Evolutionary conservation across 2,797 vertebrate genomes (phyloP), one percentile per base, ranked within the genome.

Genomic region (Myripristis murdjan): DNA sequence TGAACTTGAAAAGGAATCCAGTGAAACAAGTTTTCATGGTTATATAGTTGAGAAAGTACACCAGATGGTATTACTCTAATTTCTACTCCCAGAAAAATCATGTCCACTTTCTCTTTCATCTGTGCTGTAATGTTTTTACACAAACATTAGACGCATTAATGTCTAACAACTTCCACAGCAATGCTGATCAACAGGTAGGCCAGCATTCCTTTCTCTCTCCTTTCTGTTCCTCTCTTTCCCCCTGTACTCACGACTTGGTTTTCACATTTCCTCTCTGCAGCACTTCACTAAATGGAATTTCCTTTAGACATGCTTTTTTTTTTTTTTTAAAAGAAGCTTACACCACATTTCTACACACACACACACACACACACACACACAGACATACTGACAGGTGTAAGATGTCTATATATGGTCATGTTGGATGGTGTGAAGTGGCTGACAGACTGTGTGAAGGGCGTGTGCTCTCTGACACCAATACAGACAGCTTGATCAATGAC

Each of bases 161-260:
- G 55, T 51, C 49, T 43, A 55, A 49, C 69, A 77, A 67, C 70
- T 39, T 24, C 51, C 46, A 56, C 18, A 22, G 61, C 20, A 75
- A 90, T 78, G 87, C 60, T 12, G 87, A 74, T 35, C 3, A 39
- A 75, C 91, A 33, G 68, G 89, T 73, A 0, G 10, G 11, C 41
- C 70, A 0, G 8, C 91, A 91, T 92, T 91, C 86, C 70, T 28
- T 35, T 10, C n/a, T 15, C 35, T 63, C 26, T 9, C 62, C 43
- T 5, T 33, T 41, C 2, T 20, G 20, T 6, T 35, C 41, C 9
- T 22, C 33, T 58, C 46, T 20, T 47, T 39, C 69, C 28, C 11
- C 10, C 46, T 22, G 23, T 16, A 5, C 4, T 70, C 12, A 46
- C 57, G 70, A 6, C 77, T 79, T 68, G 44, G 31, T 78, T 83